Evolutionary conservation across 2,888 invertebrate species (phyloP).

Genomic region (Drosophila leonis): DNA sequence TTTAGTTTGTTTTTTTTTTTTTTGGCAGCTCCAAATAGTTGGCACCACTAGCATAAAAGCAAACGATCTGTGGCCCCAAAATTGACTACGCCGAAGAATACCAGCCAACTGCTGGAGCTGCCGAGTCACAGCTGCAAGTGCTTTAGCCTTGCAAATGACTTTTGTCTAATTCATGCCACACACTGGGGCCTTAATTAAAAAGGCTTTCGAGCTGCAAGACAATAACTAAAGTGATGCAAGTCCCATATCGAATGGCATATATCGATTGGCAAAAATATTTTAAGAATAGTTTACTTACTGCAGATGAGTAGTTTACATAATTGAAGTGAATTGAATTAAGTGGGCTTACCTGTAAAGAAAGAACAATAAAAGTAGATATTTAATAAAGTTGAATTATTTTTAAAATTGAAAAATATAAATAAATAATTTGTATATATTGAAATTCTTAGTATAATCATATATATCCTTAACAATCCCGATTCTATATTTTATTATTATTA

Average conservation of each 20-base stretch:
- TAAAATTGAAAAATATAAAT: neutral
- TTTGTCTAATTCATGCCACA: slow-evolving; percentile 43
- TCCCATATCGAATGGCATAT: slow-evolving; percentile 10
- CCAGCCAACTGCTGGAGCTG: slow-evolving; percentile 6
- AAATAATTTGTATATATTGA: too few relatives aligned
- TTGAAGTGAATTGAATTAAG: slow-evolving; percentile 1
- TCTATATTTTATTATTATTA: too few relatives aligned
- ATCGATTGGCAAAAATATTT: slow-evolving; percentile 28
- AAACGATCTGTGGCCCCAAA: slow-evolving; percentile 37
- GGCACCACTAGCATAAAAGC: slow-evolving; percentile 42
- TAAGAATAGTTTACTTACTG: slow-evolving; percentile 30
- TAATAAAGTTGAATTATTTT: neutral
- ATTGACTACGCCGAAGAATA: slow-evolving; percentile 16
- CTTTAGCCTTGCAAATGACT: slow-evolving; percentile 10
- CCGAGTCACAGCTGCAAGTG: slow-evolving; percentile 7
- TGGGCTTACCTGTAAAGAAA: slow-evolving; percentile 47
- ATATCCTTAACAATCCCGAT: too few relatives aligned
- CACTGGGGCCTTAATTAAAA: slow-evolving; percentile 52
- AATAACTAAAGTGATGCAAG: neutral
- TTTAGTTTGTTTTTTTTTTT: slow-evolving; percentile 25
- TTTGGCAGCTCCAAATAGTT: slow-evolving; percentile 53
- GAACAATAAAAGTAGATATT: neutral
- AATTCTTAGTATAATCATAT: too few relatives aligned
- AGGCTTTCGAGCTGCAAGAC: slow-evolving; percentile 18
- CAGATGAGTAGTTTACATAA: neutral